phyloP scores from a whole-genome alignment of 2,888 invertebrate species.

The Apodemia hepburni region DNA sequence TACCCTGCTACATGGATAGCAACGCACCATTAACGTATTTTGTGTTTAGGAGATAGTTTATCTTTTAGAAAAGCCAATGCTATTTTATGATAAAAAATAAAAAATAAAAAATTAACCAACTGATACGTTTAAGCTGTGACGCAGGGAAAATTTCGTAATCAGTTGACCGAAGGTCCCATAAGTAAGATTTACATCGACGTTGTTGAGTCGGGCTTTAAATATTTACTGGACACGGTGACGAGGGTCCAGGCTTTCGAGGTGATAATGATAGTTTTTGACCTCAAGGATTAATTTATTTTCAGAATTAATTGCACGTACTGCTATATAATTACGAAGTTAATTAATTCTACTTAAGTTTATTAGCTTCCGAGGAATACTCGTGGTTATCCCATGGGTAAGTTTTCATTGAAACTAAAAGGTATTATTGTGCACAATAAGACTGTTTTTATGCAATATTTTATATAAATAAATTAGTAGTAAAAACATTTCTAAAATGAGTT shows the following conservation, averaged over 20 bases:
- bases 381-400: too few species aligned
- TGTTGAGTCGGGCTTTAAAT: slow-evolving; percentile 44
- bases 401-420: too few species aligned
- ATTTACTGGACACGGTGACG: slow-evolving; percentile 46
- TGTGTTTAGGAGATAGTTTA: too few species aligned
- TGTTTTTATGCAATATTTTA: too few species aligned
- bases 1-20: too few species aligned
- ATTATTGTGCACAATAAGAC: too few species aligned
- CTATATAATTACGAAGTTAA: background rate
- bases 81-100: too few species aligned
- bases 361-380: too few species aligned
- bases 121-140: slow-evolving; percentile 31
- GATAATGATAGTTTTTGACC: slow-evolving; percentile 33
- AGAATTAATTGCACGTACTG: background rate
- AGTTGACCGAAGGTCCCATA: slow-evolving; percentile 38
- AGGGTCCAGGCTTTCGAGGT: slow-evolving; percentile 33
- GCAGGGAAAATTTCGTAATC: slow-evolving; percentile 32
- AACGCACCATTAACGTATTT: too few species aligned
- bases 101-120: background rate
- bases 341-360: background rate
- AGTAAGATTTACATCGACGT: slow-evolving; percentile 42
- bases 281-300: slow-evolving; percentile 10
- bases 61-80: too few species aligned
- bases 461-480: too few species aligned
- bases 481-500: too few species aligned